Evolutionary conservation across 2,888 invertebrate species (phyloP).

Genomic region (Chloroclystis v-ata): DNA sequence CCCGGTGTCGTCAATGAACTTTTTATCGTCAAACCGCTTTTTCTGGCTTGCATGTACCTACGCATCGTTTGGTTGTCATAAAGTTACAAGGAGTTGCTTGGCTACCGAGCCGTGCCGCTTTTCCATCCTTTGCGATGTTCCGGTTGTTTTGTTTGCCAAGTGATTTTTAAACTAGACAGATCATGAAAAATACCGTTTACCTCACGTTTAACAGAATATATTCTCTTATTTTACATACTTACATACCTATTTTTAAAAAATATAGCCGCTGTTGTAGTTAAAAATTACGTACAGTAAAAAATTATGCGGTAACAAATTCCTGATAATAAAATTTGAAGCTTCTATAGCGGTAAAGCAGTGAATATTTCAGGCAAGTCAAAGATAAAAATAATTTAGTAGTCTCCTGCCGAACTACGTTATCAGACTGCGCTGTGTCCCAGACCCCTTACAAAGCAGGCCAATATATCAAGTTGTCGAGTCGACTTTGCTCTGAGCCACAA

Average conservation of each 20-base stretch:
- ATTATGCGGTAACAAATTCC: not conserved
- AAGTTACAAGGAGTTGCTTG: conserved; percentile 49
- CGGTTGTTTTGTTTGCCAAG: conserved; percentile 34
- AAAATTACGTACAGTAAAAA: too few species aligned
- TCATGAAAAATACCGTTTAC: conserved; percentile 1
- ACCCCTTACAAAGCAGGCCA: conserved; percentile 61
- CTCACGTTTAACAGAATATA: too few species aligned
- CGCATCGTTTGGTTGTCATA: conserved; percentile 61
- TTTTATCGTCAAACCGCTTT: conserved; percentile 63
- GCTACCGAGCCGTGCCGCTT: conserved; percentile 47
- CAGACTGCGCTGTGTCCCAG: conserved; percentile 46
- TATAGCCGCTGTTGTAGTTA: too few species aligned
- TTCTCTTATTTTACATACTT: too few species aligned
- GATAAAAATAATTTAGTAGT: conserved; percentile 68
- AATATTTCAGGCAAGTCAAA: conserved; percentile 45
- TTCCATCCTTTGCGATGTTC: conserved; percentile 42
- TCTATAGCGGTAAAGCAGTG: conserved; percentile 40
- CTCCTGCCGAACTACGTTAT: conserved; percentile 52
- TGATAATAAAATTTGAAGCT: conserved; percentile 29
- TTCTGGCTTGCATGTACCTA: conserved; percentile 55
- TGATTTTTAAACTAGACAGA: conserved; percentile 34
- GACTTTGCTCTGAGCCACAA: conserved; percentile 52
- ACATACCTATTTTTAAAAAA: too few species aligned
- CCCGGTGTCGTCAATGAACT: conserved; percentile 63
- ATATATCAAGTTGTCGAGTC: conserved; percentile 70